Evolutionary conservation across 2,113 vertebrate species (phyloP).

Genomic region (Siniperca knerii): DNA sequence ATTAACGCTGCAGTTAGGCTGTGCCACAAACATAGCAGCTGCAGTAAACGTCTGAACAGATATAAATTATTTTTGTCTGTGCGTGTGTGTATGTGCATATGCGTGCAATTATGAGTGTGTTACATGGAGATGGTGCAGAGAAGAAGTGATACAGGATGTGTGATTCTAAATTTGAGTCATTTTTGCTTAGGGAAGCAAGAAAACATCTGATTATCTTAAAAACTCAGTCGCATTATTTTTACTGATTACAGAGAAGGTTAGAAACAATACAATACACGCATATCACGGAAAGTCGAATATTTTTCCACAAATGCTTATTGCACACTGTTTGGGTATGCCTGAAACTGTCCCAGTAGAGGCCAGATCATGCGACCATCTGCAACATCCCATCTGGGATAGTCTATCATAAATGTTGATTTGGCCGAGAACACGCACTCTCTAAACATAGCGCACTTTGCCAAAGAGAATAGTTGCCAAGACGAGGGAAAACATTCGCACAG

Average conservation of each 20-base stretch:
- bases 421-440: constrained; percentile 71
- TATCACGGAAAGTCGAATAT: constrained; percentile 25
- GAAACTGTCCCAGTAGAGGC: constrained; percentile 74
- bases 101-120: constrained; percentile 35
- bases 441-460: constrained; percentile 72
- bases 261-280: constrained; percentile 3
- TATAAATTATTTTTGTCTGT: constrained; percentile 65
- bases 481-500: constrained; percentile 68
- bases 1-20: constrained; percentile 79
- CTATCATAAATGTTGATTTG: constrained; percentile 79
- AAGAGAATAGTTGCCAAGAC: constrained; percentile 66
- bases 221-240: not conserved
- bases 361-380: constrained; percentile 79
- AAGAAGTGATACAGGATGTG: not conserved
- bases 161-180: not conserved
- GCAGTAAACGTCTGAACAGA: constrained; percentile 76
- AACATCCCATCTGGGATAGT: constrained; percentile 81
- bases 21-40: constrained; percentile 82
- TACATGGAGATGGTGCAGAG: constrained; percentile 5
- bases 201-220: constrained; percentile 20
- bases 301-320: constrained; percentile 51
- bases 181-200: not conserved
- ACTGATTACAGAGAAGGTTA: not conserved
- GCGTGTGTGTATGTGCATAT: constrained; percentile 1
- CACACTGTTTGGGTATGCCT: constrained; percentile 53